A percentile compares a stretch with the other conserved stretches of the same genome.
Conservation (phyloP, 1,140 invertebrate species). For the Apis florea region DNA sequence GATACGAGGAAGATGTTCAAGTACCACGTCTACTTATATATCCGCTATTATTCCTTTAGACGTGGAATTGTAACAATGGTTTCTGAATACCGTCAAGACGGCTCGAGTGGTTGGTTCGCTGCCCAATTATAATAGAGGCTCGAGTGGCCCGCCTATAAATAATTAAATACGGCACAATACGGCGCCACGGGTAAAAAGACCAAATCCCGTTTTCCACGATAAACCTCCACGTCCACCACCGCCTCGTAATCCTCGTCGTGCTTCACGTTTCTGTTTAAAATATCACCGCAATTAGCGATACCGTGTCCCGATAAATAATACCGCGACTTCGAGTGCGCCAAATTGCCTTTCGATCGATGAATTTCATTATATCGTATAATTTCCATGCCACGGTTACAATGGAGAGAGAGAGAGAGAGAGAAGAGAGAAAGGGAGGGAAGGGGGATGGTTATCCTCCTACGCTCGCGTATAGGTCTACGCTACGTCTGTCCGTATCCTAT, state of each 20-base stretch:
- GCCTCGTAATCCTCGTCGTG: background rate
- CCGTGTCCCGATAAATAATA: conserved; percentile 15
- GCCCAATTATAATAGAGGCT: background rate
- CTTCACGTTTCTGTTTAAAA: conserved; percentile 13
- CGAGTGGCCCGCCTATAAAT: conserved; percentile 5
- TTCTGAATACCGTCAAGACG: background rate
- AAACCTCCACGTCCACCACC: background rate
- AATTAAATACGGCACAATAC: conserved; percentile 17
- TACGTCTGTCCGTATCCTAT: too few relatives aligned
- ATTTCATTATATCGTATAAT: conserved; percentile 29
- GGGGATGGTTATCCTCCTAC: background rate
- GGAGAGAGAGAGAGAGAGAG: background rate
- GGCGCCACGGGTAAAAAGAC: background rate
- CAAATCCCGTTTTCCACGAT: background rate
- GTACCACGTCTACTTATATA: conserved; percentile 1
- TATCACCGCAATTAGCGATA: conserved; percentile 26
- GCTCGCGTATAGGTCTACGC: too few relatives aligned
- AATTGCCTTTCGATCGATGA: conserved; percentile 30
- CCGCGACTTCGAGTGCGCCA: background rate
- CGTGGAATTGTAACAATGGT: background rate
- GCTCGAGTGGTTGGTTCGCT: background rate
- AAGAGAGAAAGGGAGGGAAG: background rate
- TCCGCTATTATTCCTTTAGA: conserved; percentile 9
- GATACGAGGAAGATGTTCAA: background rate
- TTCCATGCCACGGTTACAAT: background rate